These are phyloP conservation scores for Maniola jurtina DNA, from an alignment of 1,140 invertebrate genomes.

Conservation along the genomic window DNA sequence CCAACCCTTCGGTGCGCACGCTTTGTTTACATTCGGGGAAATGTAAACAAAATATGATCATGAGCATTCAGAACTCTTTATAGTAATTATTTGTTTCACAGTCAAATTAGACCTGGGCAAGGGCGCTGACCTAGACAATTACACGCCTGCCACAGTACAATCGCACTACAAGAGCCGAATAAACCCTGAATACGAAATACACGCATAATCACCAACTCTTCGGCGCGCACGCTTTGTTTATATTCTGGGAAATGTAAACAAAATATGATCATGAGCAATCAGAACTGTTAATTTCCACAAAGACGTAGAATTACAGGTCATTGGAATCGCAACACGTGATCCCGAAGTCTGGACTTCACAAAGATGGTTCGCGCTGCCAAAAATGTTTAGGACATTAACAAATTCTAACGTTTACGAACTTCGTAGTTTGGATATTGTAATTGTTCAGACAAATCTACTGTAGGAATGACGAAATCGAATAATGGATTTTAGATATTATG, in stretches of 20 bases:
- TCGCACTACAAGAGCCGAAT: constrained; percentile 21
- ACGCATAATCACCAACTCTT: constrained; percentile 15
- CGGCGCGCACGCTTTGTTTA: constrained; percentile 25
- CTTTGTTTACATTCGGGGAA: constrained; percentile 26
- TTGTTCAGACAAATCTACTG: no score
- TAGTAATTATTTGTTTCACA: no score
- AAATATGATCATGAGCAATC: background rate
- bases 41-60: constrained; percentile 15
- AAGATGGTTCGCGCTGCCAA: no score
- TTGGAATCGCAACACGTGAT: no score
- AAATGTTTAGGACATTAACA: no score
- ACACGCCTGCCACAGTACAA: constrained; percentile 39
- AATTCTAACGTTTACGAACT: no score
- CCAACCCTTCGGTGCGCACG: constrained; percentile 14
- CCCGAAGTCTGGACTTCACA: no score
- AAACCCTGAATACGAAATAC: constrained; percentile 20
- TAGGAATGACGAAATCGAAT: no score
- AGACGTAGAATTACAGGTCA: no score
- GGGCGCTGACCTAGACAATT: constrained; percentile 66
- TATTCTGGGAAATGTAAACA: constrained; percentile 14
- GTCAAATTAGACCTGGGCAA: constrained; percentile 72
- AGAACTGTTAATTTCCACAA: background rate
- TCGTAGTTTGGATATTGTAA: no score
- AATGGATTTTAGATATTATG: no score
- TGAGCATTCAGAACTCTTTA: background rate